Evolutionary conservation across 1,140 invertebrate species (phyloP), one percentile per base, ranked within the genome.

Genomic region (Nephotettix cincticeps): DNA sequence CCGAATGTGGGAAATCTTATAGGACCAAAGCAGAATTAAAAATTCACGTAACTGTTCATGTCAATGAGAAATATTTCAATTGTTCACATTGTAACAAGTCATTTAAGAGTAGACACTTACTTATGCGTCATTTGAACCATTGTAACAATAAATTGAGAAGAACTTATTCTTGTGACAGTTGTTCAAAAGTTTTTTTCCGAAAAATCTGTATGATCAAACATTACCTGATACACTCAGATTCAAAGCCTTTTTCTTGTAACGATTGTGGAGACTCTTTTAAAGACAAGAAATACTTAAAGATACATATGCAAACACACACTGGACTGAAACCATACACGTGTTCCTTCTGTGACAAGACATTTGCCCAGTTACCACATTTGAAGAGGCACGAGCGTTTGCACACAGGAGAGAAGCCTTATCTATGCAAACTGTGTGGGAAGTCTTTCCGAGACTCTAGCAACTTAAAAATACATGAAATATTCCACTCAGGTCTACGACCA

Each of bases 401-500:
- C 84, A 84, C 70, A 83, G 83, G 0, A 0, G 88, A 90, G 72
- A 84, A 85, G 75, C 86, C 86, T 0, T 82, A 83, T 69, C 77
- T 80, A 0, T 85, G 84, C 75, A 82, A 85, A 36, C 71, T 83
- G 9, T 85, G 87, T 65, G 88, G 87, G n/a, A 71, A 71, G 54
- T 51, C 65, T 29, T 73, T 73, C 40, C 76, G 66, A 28, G 74
- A 76, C 4, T 56, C 72, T n/a, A 76, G 73, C 28, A 74, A 78
- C 36, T 66, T 72, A 27, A 54, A 71, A 19, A 25, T 30, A 14
- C 73, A 74, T 56, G 43, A 72, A 43, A 63, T 32, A 28, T n/a
- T 36, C 29, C 70, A 66, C 40, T 80, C 73, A 0, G 80, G 80
- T 0, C 79, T 80, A 36, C 76, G 74, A 32, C 66, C 82, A 19